Evolutionary conservation across 2,113 vertebrate species (phyloP).

Genomic region (Machaerirhynchus nigripectus): DNA sequence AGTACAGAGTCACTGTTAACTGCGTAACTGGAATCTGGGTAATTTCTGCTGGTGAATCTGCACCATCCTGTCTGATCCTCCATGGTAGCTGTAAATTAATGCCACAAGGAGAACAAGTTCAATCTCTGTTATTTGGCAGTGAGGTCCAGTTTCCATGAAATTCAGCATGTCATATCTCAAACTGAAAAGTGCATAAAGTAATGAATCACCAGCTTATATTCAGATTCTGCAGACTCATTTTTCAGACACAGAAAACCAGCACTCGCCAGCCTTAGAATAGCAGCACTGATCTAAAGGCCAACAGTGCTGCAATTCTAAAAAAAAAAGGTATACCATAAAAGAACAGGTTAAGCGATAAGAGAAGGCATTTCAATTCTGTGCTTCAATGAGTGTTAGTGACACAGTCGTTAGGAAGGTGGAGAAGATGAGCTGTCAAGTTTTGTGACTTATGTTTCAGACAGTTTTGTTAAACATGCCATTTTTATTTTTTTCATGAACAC

Average conservation of each 20-base stretch:
- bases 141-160: constrained; percentile 21
- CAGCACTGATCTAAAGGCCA: constrained; percentile 30
- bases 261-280: constrained; percentile 24
- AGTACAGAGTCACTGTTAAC: not conserved
- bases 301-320: not conserved
- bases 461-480: not conserved
- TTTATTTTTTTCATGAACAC: not conserved
- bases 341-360: constrained; percentile 52
- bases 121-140: constrained; percentile 21
- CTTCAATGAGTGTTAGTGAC: constrained; percentile 44
- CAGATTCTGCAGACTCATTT: constrained; percentile 40
- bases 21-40: not conserved
- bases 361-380: constrained; percentile 29
- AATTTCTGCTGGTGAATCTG: not conserved
- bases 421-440: constrained; percentile 40
- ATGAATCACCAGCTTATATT: constrained; percentile 48
- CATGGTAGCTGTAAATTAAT: constrained; percentile 12
- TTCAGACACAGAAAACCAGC: constrained; percentile 30
- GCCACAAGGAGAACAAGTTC: constrained; percentile 31
- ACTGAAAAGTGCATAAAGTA: constrained; percentile 28
- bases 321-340: not conserved
- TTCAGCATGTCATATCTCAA: constrained; percentile 10
- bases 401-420: not conserved
- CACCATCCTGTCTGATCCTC: not conserved
- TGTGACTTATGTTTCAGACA: constrained; percentile 20